These are phyloP conservation scores for Lagopus muta DNA, from an alignment of 2,113 vertebrate species.

Conservation along the genomic window DNA sequence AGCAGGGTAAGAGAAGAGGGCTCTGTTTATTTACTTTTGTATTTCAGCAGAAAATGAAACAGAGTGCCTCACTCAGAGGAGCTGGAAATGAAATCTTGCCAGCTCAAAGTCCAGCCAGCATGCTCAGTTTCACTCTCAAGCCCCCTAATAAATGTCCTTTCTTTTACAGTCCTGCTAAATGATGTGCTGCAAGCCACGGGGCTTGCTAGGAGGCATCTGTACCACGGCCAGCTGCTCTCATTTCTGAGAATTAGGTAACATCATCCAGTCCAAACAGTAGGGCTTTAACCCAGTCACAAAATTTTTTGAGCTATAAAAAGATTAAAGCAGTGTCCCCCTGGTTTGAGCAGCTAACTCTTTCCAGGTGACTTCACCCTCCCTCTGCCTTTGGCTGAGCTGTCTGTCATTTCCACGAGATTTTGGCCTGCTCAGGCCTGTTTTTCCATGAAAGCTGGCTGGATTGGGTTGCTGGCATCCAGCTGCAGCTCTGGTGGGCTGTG, in stretches of 20 bases:
- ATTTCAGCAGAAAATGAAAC: constrained; percentile 23
- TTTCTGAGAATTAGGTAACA: constrained; percentile 58
- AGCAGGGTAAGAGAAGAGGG: background rate
- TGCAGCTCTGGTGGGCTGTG: background rate
- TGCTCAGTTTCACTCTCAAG: background rate
- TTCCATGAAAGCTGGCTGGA: background rate
- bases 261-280: constrained; percentile 49
- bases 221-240: background rate
- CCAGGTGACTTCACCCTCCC: background rate
- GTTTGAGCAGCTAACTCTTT: constrained; percentile 30
- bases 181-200: constrained; percentile 5
- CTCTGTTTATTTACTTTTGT: background rate
- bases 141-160: constrained; percentile 35
- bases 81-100: background rate
- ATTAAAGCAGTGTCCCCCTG: background rate
- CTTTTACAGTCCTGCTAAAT: constrained; percentile 46
- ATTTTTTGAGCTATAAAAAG: constrained; percentile 45
- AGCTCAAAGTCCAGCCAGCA: background rate
- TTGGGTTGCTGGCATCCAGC: background rate
- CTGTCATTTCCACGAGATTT: background rate
- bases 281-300: constrained; percentile 38
- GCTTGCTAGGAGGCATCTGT: constrained; percentile 50
- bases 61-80: background rate
- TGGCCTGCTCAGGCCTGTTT: background rate
- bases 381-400: background rate